These are phyloP conservation scores for Apeira syringaria DNA, from an alignment of 2,888 invertebrate species.

Conservation along the genomic window DNA sequence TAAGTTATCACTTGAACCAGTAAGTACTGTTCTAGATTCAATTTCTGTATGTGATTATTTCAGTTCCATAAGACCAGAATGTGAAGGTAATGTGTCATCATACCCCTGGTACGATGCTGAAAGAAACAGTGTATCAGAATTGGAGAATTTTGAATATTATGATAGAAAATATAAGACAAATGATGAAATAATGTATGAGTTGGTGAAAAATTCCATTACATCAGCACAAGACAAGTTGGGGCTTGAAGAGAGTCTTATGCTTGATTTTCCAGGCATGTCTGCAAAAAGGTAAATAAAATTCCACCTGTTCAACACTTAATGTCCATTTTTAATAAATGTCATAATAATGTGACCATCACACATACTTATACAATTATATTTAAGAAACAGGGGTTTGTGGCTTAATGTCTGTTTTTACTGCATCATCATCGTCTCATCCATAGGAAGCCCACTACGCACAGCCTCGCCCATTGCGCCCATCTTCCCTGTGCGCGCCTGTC, in stretches of 20 bases:
- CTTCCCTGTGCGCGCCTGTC: no score
- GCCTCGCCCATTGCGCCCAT: no score
- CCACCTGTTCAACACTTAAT: no score
- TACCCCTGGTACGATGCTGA: constrained; percentile 59
- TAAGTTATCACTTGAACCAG: constrained; percentile 40
- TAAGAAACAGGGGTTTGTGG: no score
- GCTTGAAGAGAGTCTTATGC: constrained; percentile 36
- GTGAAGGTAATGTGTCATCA: constrained; percentile 42
- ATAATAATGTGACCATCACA: no score
- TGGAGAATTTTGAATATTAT: constrained; percentile 54
- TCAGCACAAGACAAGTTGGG: constrained; percentile 42
- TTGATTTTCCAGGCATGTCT: constrained; percentile 52
- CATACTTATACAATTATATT: no score
- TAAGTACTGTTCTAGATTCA: constrained; percentile 56
- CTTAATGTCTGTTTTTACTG: no score
- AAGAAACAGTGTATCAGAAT: constrained; percentile 62
- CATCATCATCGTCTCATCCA: no score
- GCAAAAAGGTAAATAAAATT: constrained; percentile 55
- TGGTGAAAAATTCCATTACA: constrained; percentile 44
- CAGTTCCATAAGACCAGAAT: constrained; percentile 31
- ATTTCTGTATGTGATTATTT: constrained; percentile 68
- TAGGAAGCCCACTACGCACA: no score
- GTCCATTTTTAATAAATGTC: no score
- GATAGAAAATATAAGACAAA: constrained; percentile 42
- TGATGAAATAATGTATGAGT: constrained; percentile 51